A percentile compares a stretch with the other conserved stretches of the same genome.
Conservation (phyloP, 23 tunicate genomes). For the Phallusia fumigata region DNA sequence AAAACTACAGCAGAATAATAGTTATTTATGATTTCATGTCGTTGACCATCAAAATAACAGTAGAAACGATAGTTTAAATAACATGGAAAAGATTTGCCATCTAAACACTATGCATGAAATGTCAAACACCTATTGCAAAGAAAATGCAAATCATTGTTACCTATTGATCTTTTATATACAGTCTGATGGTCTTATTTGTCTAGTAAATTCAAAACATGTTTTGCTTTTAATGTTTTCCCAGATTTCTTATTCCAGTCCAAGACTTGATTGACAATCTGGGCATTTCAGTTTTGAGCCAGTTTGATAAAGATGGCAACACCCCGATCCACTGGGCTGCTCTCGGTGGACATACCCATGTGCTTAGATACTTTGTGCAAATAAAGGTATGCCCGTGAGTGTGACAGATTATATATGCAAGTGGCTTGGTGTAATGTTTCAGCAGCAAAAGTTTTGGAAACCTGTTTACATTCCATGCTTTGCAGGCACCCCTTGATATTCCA, state of each 20-base stretch:
- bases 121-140: too few relatives aligned
- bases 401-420: neutral
- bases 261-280: slow-evolving; percentile 85
- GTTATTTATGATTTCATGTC: too few relatives aligned
- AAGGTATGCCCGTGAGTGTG: slow-evolving; percentile 25
- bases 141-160: too few relatives aligned
- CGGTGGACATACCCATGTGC: slow-evolving; percentile 97
- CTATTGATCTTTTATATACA: too few relatives aligned
- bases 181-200: too few relatives aligned
- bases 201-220: neutral
- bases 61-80: neutral
- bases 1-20: too few relatives aligned
- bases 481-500: slow-evolving; percentile 86
- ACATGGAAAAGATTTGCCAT: neutral
- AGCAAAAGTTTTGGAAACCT: neutral
- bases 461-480: neutral
- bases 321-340: slow-evolving; percentile 99
- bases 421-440: neutral
- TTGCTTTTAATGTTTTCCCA: slow-evolving; percentile 10
- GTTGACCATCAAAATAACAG: too few relatives aligned
- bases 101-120: too few relatives aligned
- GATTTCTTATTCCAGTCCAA: slow-evolving; percentile 89
- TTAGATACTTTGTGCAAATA: slow-evolving; percentile 86
- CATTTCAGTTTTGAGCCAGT: slow-evolving; percentile 61
- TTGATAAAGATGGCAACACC: slow-evolving; percentile 94